These are phyloP conservation scores for Loriculus beryllinus DNA, from an alignment of 2,797 vertebrate species.

Conservation along the genomic window DNA sequence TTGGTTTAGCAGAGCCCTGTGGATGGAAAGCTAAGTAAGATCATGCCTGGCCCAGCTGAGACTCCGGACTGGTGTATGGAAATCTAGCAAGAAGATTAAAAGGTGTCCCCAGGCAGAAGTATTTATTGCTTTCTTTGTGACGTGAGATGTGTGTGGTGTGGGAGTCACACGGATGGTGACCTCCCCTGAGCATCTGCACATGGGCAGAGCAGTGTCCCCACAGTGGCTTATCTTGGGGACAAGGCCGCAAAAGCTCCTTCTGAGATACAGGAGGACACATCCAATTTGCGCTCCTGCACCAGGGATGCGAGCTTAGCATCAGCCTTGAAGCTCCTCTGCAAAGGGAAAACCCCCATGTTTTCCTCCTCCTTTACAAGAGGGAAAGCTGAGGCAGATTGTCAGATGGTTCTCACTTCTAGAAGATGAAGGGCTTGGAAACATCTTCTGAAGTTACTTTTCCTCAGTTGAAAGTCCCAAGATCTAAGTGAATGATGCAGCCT, in stretches of 20 bases:
- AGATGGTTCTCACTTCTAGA: background rate
- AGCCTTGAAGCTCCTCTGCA: background rate
- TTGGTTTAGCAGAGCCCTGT: background rate
- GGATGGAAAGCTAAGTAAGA: slow-evolving; percentile 25
- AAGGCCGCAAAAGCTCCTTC: background rate
- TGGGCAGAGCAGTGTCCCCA: background rate
- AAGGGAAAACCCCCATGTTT: background rate
- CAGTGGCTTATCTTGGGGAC: background rate
- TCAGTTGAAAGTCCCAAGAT: background rate
- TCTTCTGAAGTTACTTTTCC: background rate
- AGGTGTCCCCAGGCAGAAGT: slow-evolving; percentile 55
- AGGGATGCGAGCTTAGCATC: background rate
- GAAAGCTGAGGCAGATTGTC: background rate
- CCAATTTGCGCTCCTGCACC: rapidly evolving
- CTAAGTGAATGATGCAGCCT: background rate
- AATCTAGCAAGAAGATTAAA: slow-evolving; percentile 69
- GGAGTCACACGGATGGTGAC: background rate
- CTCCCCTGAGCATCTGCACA: slow-evolving; percentile 11
- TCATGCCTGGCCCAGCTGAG: background rate
- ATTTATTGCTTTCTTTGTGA: slow-evolving; percentile 41
- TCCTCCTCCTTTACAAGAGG: background rate
- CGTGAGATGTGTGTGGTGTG: background rate
- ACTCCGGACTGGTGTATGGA: background rate
- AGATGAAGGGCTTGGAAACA: background rate
- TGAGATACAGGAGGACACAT: background rate